These are phyloP conservation scores for Harpegnathos saltator DNA, from an alignment of 1,140 invertebrate genomes.

Conservation along the genomic window DNA sequence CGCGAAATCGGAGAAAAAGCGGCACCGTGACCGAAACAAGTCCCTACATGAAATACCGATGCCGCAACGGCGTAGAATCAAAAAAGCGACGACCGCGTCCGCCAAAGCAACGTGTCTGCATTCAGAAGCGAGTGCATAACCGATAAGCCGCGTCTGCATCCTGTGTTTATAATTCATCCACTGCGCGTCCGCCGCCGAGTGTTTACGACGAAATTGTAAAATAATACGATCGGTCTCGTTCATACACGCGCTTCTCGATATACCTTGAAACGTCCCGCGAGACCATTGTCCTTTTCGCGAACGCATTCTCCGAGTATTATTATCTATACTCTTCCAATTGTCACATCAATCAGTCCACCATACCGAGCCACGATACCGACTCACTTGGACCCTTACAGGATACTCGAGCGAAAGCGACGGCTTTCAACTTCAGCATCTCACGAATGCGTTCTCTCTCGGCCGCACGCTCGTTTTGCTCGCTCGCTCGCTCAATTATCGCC, in stretches of 20 bases:
- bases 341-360: no score
- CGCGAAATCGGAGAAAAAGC: constrained; percentile 59
- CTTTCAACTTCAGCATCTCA: no score
- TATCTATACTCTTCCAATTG: no score
- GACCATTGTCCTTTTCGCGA: no score
- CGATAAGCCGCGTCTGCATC: constrained; percentile 39
- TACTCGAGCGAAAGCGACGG: no score
- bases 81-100: constrained; percentile 46
- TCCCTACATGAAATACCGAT: constrained; percentile 59
- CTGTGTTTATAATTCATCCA: constrained; percentile 25
- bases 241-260: no score
- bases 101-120: constrained; percentile 39
- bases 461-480: no score
- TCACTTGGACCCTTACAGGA: no score
- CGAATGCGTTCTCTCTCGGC: no score
- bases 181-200: background rate
- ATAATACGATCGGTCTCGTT: constrained; percentile 8
- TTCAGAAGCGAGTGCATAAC: constrained; percentile 50
- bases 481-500: background rate
- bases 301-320: no score
- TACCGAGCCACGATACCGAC: no score
- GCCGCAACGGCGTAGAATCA: constrained; percentile 50
- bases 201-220: constrained; percentile 22
- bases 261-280: background rate
- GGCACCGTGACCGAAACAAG: constrained; percentile 44